Conservation (phyloP, 2,113 vertebrate species). For the Leucoraja erinaceus region DNA sequence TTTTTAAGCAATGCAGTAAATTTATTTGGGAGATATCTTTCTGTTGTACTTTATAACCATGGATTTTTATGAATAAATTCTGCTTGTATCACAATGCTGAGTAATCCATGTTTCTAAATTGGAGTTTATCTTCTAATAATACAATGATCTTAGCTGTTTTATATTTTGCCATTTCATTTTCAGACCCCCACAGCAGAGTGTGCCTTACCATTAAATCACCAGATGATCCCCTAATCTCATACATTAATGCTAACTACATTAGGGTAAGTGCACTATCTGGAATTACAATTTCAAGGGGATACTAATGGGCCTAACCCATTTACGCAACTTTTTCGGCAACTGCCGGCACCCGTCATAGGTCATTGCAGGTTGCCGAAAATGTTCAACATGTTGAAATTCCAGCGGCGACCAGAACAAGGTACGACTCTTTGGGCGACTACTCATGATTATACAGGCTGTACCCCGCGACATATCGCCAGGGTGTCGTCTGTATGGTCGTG, state of each 20-base stretch:
- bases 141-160: neutral
- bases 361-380: no score
- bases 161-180: slow-evolving; percentile 42
- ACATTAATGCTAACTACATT: slow-evolving; percentile 97
- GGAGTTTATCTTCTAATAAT: neutral
- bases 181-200: slow-evolving; percentile 97
- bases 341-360: no score
- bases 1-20: neutral
- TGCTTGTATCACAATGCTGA: neutral
- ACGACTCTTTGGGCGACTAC: no score
- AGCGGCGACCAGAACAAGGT: no score
- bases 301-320: no score
- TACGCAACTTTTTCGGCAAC: no score
- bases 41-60: no score
- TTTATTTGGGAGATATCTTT: neutral
- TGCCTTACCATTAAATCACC: slow-evolving; percentile 79
- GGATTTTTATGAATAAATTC: no score
- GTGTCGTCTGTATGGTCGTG: no score
- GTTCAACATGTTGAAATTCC: no score
- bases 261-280: slow-evolving; percentile 62
- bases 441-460: no score
- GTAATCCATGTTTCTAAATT: slow-evolving; percentile 8
- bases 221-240: slow-evolving; percentile 85
- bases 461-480: no score
- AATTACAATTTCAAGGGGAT: neutral